Conservation (phyloP, 35 echinoderm and acorn worm genomes). For the Patiria miniata region DNA sequence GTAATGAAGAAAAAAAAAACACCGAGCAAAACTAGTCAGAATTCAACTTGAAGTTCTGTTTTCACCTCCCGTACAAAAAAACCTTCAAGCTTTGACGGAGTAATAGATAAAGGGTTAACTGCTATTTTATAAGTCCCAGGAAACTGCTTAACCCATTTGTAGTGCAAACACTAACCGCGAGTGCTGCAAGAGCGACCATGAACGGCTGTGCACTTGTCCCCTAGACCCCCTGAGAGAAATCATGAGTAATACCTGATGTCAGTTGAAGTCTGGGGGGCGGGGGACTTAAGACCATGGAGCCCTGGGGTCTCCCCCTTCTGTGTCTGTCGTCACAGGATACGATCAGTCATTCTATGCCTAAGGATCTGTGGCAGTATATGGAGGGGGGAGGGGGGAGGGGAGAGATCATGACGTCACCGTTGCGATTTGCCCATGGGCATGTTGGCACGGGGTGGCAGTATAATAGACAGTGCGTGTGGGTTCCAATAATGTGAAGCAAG, state of each 20-base stretch:
- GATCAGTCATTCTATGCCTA: slow-evolving; percentile 8
- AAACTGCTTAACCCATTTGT: slow-evolving; percentile 9
- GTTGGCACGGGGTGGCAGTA: not conserved
- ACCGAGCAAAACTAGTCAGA: too few species aligned
- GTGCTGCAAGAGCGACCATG: not conserved
- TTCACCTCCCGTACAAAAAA: too few species aligned
- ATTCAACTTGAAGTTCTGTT: too few species aligned
- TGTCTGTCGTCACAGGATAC: slow-evolving; percentile 25
- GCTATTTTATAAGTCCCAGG: not conserved
- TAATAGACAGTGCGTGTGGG: too few species aligned
- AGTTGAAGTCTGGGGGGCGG: not conserved
- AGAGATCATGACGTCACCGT: slow-evolving; percentile 7
- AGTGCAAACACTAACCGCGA: not conserved
- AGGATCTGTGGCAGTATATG: not conserved
- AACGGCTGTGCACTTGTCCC: not conserved
- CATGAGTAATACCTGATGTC: not conserved
- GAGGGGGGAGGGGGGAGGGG: too few species aligned
- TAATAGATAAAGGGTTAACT: not conserved
- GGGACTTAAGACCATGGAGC: not conserved
- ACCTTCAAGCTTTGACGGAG: not conserved
- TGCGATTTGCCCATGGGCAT: not conserved
- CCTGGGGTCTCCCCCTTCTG: not conserved
- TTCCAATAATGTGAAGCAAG: too few species aligned
- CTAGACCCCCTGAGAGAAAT: not conserved
- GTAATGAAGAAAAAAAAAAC: too few species aligned